Evolutionary conservation across 2,113 vertebrate genomes (phyloP).

Genomic region (Oxyura jamaicensis): DNA sequence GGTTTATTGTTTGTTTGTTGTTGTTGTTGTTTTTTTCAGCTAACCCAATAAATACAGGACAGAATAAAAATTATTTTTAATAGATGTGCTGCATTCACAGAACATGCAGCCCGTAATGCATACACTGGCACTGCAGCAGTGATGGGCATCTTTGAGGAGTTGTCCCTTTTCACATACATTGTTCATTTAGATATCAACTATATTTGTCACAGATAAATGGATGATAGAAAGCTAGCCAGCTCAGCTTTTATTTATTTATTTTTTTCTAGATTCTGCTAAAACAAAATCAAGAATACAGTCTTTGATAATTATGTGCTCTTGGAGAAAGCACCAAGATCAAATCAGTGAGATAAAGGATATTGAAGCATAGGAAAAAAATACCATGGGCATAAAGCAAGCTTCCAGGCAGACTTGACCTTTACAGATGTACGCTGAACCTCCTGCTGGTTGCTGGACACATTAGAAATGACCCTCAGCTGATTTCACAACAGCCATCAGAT

Average conservation of each 20-base stretch:
- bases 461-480: background rate
- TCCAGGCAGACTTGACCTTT: background rate
- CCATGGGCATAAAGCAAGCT: background rate
- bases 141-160: background rate
- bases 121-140: background rate
- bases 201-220: background rate
- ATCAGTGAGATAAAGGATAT: background rate
- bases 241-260: background rate
- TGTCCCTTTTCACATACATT: background rate
- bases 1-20: background rate
- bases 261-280: background rate
- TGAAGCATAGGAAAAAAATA: background rate
- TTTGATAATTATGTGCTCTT: background rate
- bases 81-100: background rate
- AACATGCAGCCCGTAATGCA: background rate
- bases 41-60: background rate
- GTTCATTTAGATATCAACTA: background rate
- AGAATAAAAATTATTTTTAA: background rate
- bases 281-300: background rate
- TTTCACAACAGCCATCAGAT: background rate
- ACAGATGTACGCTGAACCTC: background rate
- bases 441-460: background rate
- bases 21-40: background rate
- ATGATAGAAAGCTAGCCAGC: rapidly evolving
- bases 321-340: background rate